Evolutionary conservation across 2,113 vertebrate species (phyloP).

Genomic region (Leptobrachium ailaonicum): DNA sequence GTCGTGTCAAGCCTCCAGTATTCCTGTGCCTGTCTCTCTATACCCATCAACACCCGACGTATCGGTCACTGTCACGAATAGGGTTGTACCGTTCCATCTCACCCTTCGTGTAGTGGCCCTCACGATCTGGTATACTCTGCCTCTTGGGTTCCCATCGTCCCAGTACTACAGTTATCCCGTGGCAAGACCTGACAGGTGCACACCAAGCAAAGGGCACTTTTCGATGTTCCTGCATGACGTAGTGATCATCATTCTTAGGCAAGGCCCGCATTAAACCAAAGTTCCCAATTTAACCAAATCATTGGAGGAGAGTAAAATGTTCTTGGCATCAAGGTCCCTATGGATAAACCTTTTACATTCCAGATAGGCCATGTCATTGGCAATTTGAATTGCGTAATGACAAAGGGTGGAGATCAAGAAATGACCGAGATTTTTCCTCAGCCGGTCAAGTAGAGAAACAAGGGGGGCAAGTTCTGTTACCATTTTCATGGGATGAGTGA

Average conservation of each 20-base stretch:
- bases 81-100: no score
- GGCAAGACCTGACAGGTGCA: slow-evolving; percentile 92
- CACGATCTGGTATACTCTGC: no score
- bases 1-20: no score
- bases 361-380: slow-evolving; percentile 93
- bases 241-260: slow-evolving; percentile 92
- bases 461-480: slow-evolving; percentile 92
- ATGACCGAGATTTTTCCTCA: slow-evolving; percentile 86
- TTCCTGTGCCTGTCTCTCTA: no score
- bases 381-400: slow-evolving; percentile 90
- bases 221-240: slow-evolving; percentile 95
- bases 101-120: no score
- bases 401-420: slow-evolving; percentile 90
- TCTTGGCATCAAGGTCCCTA: slow-evolving; percentile 89
- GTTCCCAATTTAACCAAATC: slow-evolving; percentile 91
- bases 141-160: no score
- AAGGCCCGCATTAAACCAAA: slow-evolving; percentile 94
- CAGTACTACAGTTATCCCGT: no score
- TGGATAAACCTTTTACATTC: slow-evolving; percentile 96
- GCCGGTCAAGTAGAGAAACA: slow-evolving; percentile 86
- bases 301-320: slow-evolving; percentile 86
- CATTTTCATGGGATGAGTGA: slow-evolving; percentile 98
- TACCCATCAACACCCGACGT: no score
- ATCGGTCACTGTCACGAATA: no score
- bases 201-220: slow-evolving; percentile 98